Percentiles rank a stretch among this genome's conserved stretches.
phyloP scores from a whole-genome alignment of 2,888 invertebrate species.

The Sclerodermus sp. region DNA sequence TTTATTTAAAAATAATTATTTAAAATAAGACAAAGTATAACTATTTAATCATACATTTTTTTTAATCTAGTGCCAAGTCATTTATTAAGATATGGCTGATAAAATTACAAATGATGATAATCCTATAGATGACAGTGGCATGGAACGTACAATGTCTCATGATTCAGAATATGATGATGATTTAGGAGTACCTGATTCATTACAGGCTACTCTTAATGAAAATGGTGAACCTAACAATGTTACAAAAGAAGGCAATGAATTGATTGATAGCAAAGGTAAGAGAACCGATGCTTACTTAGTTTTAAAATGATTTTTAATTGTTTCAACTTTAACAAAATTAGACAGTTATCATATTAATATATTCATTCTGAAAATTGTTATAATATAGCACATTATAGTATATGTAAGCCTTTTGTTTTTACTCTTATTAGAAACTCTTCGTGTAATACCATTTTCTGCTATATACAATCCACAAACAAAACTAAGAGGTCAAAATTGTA shows the following conservation, averaged over 20 bases:
- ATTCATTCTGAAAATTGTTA: too few relatives aligned
- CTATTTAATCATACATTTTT: too few relatives aligned
- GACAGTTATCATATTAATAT: too few relatives aligned
- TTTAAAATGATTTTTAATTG: background rate
- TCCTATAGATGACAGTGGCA: slow-evolving; percentile 9
- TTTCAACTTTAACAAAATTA: too few relatives aligned
- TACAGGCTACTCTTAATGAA: slow-evolving; percentile 61
- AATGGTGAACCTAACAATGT: slow-evolving; percentile 43
- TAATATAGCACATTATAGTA: slow-evolving; percentile 2
- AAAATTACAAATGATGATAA: slow-evolving; percentile 6
- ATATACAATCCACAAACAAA: slow-evolving; percentile 71
- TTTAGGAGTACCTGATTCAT: slow-evolving; percentile 74
- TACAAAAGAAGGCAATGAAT: slow-evolving; percentile 52
- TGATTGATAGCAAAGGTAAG: slow-evolving; percentile 37
- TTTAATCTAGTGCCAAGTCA: too few relatives aligned
- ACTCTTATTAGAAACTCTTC: slow-evolving; percentile 20
- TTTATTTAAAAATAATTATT: too few relatives aligned
- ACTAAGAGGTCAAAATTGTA: slow-evolving; percentile 74
- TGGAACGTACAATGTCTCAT: slow-evolving; percentile 33
- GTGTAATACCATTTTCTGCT: slow-evolving; percentile 65
- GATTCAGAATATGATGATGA: slow-evolving; percentile 83
- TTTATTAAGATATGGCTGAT: slow-evolving; percentile 9
- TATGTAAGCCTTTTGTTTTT: slow-evolving; percentile 10
- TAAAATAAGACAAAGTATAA: too few relatives aligned
- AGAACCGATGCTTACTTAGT: background rate